These are phyloP conservation scores for Pristionchus fissidentatus DNA, from an alignment of 2,888 invertebrate species.

Conservation along the genomic window DNA sequence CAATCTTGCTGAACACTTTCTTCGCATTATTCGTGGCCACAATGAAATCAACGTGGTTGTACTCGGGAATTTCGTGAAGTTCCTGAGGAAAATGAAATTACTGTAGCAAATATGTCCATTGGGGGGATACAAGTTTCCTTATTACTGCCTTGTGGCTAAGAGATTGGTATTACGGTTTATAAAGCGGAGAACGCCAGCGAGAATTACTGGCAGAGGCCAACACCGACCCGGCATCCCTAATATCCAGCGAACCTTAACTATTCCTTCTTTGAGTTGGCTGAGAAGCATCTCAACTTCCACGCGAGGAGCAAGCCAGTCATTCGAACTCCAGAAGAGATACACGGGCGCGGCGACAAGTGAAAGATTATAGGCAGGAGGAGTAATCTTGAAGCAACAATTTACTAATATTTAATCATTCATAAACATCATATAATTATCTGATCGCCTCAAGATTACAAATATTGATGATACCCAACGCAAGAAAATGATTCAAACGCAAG, in stretches of 20 bases:
- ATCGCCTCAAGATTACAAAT: too few relatives aligned
- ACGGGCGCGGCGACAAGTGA: neutral
- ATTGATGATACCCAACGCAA: too few relatives aligned
- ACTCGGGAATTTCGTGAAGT: neutral
- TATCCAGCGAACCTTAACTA: neutral
- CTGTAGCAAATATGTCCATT: neutral
- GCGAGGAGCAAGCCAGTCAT: neutral
- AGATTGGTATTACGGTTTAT: too few relatives aligned
- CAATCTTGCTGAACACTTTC: neutral
- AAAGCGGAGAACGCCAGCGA: too few relatives aligned
- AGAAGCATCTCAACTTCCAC: neutral
- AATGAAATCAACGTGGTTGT: conserved; percentile 6
- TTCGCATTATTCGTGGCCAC: neutral
- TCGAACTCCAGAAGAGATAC: neutral
- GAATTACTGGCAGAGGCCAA: too few relatives aligned
- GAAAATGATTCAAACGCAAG: too few relatives aligned
- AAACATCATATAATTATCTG: too few relatives aligned
- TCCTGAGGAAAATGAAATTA: neutral
- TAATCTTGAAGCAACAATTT: neutral
- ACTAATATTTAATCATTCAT: neutral
- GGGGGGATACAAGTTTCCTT: too few relatives aligned
- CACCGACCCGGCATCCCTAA: too few relatives aligned
- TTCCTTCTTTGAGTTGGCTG: neutral
- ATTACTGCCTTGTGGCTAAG: too few relatives aligned
- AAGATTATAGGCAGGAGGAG: neutral